A percentile compares a stretch with the other conserved stretches of the same genome.
Evolutionary conservation across 2,113 vertebrate genomes (phyloP).

Genomic region (Potamarius usumacintae): DNA sequence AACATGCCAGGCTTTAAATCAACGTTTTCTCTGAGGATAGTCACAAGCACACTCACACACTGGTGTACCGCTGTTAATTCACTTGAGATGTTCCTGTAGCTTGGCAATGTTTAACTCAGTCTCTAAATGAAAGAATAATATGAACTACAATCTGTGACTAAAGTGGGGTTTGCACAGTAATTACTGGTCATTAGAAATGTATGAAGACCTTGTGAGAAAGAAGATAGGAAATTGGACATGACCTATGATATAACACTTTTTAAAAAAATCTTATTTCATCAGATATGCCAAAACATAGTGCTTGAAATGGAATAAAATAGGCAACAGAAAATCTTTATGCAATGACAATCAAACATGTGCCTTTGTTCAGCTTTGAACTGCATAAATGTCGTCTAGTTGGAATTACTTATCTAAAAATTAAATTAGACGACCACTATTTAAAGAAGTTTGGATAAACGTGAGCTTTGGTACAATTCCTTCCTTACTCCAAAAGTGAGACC

Average conservation of each 20-base stretch:
- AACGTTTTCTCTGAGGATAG: not conserved
- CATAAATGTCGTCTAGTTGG: not conserved
- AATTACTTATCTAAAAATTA: not conserved
- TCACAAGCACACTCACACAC: constrained; percentile 25
- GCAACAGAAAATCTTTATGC: not conserved
- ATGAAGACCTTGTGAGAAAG: not conserved
- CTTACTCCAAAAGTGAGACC: too few species aligned
- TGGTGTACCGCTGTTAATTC: constrained; percentile 21
- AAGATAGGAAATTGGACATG: not conserved
- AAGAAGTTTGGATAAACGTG: not conserved
- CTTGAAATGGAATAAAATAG: not conserved
- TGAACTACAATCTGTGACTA: not conserved
- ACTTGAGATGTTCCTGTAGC: not conserved
- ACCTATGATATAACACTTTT: not conserved
- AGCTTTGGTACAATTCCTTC: not conserved
- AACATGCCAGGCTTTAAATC: not conserved
- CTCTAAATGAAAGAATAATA: not conserved
- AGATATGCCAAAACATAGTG: not conserved
- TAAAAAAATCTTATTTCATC: not conserved
- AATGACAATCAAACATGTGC: not conserved
- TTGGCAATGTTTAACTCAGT: not conserved
- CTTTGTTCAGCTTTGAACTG: not conserved
- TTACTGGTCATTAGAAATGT: not conserved
- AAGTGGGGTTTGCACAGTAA: not conserved
- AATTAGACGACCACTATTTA: not conserved